Evolutionary conservation across 1,140 invertebrate species (phyloP).

Genomic region (Acromyrmex heyeri): DNA sequence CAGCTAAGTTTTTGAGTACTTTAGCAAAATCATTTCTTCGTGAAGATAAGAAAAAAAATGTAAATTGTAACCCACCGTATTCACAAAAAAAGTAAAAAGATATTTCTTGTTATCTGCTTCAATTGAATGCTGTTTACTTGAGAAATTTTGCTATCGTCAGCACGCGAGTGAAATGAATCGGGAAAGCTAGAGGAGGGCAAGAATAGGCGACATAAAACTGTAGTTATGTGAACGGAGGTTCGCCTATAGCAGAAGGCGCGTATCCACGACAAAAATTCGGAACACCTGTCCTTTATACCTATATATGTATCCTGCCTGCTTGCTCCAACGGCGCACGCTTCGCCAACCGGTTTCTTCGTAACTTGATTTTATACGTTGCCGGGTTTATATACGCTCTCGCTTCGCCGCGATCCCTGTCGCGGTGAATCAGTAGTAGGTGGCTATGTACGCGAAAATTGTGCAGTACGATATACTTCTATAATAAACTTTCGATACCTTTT

Average conservation of each 20-base stretch:
- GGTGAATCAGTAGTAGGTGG: conserved; percentile 64
- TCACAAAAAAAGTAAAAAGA: background rate
- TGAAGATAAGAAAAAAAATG: background rate
- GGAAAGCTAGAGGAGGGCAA: background rate
- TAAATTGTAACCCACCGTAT: background rate
- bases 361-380: conserved; percentile 69
- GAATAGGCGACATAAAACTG: background rate
- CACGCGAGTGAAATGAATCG: conserved; percentile 19
- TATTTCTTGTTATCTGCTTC: background rate
- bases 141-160: background rate
- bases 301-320: conserved; percentile 36
- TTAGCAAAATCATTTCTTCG: no score
- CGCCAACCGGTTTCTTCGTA: conserved; percentile 73
- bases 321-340: conserved; percentile 33
- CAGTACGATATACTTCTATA: conserved; percentile 51
- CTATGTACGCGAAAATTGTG: conserved; percentile 59
- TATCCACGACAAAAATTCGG: conserved; percentile 48
- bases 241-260: background rate
- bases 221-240: background rate
- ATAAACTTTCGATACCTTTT: background rate
- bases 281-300: conserved; percentile 72
- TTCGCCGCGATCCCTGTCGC: conserved; percentile 25
- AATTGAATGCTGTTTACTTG: background rate
- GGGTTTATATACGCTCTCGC: conserved; percentile 58
- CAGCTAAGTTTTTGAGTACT: no score